Conservation (phyloP, 2,797 vertebrate genomes). For the Semaprochilodus insignis region DNA sequence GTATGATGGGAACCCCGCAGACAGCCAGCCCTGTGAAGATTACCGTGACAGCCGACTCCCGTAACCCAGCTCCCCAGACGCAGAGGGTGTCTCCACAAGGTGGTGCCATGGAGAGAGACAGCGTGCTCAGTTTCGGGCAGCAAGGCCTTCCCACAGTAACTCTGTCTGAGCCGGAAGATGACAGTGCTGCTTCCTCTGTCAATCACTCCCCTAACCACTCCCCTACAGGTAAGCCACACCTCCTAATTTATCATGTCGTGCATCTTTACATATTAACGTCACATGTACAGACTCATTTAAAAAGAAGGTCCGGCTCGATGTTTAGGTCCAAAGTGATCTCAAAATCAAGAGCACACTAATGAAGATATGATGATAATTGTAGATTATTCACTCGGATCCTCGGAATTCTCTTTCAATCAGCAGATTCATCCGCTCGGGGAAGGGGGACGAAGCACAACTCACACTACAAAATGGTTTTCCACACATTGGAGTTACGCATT, state of each 20-base stretch:
- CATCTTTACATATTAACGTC: no score
- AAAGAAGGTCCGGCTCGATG: no score
- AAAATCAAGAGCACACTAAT: no score
- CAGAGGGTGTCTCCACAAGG: slow-evolving; percentile 67
- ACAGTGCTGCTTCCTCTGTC: slow-evolving; percentile 89
- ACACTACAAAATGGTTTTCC: no score
- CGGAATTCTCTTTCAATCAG: no score
- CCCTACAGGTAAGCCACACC: slow-evolving; percentile 80
- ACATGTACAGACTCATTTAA: no score
- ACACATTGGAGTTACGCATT: no score
- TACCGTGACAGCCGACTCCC: slow-evolving; percentile 84
- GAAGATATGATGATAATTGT: no score
- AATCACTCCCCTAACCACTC: slow-evolving; percentile 92
- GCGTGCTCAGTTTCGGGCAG: slow-evolving; percentile 85
- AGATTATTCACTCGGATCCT: no score
- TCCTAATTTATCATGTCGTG: neutral
- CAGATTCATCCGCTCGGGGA: no score
- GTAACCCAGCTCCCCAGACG: slow-evolving; percentile 51
- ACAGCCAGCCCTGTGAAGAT: slow-evolving; percentile 87
- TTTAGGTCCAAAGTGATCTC: no score
- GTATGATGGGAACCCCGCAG: slow-evolving; percentile 76
- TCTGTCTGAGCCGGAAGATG: slow-evolving; percentile 96
- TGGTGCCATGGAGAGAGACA: slow-evolving; percentile 75
- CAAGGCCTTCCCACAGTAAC: slow-evolving; percentile 93
- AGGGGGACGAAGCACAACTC: no score